Conservation (phyloP, 2,113 vertebrate genomes). For the Dipodomys merriami region DNA sequence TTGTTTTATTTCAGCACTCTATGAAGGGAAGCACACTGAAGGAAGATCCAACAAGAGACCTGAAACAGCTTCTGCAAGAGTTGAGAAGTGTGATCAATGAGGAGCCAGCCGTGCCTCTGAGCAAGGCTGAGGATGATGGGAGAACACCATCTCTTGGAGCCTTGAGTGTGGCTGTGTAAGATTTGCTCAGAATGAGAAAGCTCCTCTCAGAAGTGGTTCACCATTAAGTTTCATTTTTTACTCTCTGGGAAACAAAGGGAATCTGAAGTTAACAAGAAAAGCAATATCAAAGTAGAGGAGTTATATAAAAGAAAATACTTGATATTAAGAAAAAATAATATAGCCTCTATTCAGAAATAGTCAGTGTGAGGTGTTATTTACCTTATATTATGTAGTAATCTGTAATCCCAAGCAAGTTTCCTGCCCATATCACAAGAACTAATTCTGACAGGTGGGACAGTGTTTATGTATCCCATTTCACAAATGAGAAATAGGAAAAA, state of each 20-base stretch:
- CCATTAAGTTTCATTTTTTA: rapidly evolving
- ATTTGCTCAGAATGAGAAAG: background rate
- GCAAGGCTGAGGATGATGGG: conserved; percentile 48
- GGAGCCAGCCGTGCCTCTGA: conserved; percentile 60
- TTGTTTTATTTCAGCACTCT: conserved; percentile 73
- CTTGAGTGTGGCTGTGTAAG: conserved; percentile 71
- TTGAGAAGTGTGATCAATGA: conserved; percentile 81
- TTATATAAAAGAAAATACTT: conserved; percentile 29
- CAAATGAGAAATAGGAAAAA: background rate
- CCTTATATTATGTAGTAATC: background rate
- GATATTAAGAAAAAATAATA: background rate
- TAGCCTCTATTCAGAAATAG: background rate
- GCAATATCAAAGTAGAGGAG: background rate
- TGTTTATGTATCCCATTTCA: background rate
- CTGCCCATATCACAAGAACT: background rate
- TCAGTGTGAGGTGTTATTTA: no score
- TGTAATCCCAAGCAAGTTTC: background rate
- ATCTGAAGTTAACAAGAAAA: background rate
- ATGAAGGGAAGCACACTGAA: conserved; percentile 72
- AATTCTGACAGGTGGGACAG: background rate
- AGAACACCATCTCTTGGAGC: background rate
- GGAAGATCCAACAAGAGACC: conserved; percentile 83
- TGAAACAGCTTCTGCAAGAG: conserved; percentile 85
- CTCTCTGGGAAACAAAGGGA: background rate
- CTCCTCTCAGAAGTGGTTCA: background rate